Evolutionary conservation across 1,140 invertebrate genomes (phyloP).

Genomic region (Aphelenchoides fujianensis): DNA sequence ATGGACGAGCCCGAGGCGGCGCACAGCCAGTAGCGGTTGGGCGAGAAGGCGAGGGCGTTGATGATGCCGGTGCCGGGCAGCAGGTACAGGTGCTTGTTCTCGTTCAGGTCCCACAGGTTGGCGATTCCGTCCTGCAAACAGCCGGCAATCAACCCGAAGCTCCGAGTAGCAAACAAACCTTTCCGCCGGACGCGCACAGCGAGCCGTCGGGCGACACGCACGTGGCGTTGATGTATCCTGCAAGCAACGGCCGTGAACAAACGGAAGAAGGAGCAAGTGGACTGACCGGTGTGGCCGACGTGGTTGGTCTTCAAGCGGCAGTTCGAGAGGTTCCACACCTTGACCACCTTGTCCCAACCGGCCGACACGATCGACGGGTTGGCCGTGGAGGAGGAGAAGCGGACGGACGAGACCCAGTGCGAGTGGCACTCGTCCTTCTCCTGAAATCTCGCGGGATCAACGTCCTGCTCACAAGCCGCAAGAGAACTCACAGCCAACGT

Average conservation of each 20-base stretch:
- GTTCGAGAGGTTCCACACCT: slow-evolving; percentile 99
- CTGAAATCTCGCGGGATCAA: not conserved
- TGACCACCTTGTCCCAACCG: slow-evolving; percentile 97
- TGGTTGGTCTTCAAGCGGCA: slow-evolving; percentile 99
- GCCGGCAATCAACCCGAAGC: too few relatives aligned
- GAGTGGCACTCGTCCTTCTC: slow-evolving; percentile 88
- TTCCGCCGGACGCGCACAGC: slow-evolving; percentile 96
- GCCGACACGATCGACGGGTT: slow-evolving; percentile 98
- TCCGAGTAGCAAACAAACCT: too few relatives aligned
- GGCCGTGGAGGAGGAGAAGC: slow-evolving; percentile 94
- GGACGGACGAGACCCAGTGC: slow-evolving; percentile 98
- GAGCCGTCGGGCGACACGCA: slow-evolving; percentile 99
- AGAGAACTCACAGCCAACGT: slow-evolving; percentile 71
- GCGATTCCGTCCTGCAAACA: slow-evolving; percentile 84
- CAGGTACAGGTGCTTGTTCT: slow-evolving; percentile 98
- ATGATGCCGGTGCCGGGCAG: slow-evolving; percentile 97
- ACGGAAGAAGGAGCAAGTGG: too few relatives aligned
- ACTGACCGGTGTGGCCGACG: slow-evolving; percentile 87
- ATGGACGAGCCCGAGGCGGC: slow-evolving; percentile 96
- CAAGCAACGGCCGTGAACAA: too few relatives aligned
- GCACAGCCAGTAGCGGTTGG: slow-evolving; percentile 99
- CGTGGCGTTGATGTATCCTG: slow-evolving; percentile 97
- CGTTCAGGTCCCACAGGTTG: slow-evolving; percentile 99
- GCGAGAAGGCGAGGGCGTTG: slow-evolving; percentile 95
- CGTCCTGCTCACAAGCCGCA: not conserved